Evolutionary conservation across 2,888 invertebrate species (phyloP).

Genomic region (Eristalis arbustorum): DNA sequence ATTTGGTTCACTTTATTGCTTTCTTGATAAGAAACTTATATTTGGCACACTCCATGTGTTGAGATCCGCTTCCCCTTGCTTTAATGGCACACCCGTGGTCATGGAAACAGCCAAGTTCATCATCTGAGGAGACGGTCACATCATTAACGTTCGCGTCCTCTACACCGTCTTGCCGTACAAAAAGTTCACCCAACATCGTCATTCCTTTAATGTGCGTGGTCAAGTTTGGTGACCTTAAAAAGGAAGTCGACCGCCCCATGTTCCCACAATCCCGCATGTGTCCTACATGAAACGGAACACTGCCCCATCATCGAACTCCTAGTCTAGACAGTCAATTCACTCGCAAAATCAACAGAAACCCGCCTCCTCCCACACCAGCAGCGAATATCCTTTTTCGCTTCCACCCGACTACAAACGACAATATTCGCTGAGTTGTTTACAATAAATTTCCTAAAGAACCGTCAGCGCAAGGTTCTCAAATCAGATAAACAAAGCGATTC

Average conservation of each 20-base stretch:
- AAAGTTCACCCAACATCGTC: neutral
- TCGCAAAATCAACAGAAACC: neutral
- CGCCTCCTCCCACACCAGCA: neutral
- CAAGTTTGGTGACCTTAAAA: neutral
- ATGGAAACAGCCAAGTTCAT: no score
- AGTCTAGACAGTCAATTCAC: neutral
- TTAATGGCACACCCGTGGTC: no score
- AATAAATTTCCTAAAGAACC: neutral
- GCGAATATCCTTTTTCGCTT: neutral
- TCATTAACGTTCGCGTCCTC: neutral
- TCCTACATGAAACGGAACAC: neutral
- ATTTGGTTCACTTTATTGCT: no score
- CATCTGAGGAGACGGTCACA: no score
- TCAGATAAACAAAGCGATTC: slow-evolving; percentile 37
- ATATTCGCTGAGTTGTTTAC: neutral
- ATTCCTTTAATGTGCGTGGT: neutral
- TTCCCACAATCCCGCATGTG: neutral
- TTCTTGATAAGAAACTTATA: no score
- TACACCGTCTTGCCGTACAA: neutral
- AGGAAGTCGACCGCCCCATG: no score
- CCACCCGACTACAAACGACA: neutral
- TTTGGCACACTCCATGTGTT: no score
- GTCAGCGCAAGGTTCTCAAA: slow-evolving; percentile 8
- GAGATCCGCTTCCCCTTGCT: no score
- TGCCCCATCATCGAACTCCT: neutral